Evolutionary conservation across 2,113 vertebrate genomes (phyloP).

Genomic region (Pollachius pollachius): DNA sequence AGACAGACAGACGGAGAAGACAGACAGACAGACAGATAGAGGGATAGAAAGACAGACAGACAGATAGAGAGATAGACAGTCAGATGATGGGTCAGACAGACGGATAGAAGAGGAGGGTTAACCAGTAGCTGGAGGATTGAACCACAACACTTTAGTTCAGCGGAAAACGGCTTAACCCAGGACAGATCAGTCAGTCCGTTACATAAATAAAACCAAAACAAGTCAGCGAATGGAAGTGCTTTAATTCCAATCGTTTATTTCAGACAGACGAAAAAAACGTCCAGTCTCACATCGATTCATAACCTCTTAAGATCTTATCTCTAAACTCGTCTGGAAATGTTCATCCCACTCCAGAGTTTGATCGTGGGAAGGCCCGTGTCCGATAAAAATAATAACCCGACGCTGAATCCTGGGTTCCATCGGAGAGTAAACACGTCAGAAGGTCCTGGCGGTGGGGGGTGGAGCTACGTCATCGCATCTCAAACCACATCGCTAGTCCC

Average conservation of each 20-base stretch:
- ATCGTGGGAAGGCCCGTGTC: constrained; percentile 10
- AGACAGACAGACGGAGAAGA: too few relatives aligned
- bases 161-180: neutral
- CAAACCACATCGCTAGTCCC: constrained; percentile 11
- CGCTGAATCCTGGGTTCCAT: neutral
- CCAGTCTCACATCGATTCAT: neutral
- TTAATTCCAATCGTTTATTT: constrained; percentile 42
- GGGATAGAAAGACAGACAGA: too few relatives aligned
- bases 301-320: neutral
- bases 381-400: constrained; percentile 13
- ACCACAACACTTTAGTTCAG: constrained; percentile 2
- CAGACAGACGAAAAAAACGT: constrained; percentile 19
- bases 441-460: constrained; percentile 7
- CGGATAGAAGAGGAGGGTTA: neutral
- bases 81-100: neutral
- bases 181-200: constrained; percentile 1
- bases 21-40: too few relatives aligned
- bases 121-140: neutral
- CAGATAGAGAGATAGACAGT: too few relatives aligned
- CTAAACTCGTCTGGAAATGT: neutral
- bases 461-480: neutral
- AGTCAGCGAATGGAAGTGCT: constrained; percentile 41
- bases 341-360: neutral
- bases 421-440: constrained; percentile 19
- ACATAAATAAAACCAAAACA: constrained; percentile 23